A percentile compares a stretch with the other conserved stretches of the same genome.
phyloP scores from a whole-genome alignment of 2,113 vertebrate genomes.

The Anoplopoma fimbria region DNA sequence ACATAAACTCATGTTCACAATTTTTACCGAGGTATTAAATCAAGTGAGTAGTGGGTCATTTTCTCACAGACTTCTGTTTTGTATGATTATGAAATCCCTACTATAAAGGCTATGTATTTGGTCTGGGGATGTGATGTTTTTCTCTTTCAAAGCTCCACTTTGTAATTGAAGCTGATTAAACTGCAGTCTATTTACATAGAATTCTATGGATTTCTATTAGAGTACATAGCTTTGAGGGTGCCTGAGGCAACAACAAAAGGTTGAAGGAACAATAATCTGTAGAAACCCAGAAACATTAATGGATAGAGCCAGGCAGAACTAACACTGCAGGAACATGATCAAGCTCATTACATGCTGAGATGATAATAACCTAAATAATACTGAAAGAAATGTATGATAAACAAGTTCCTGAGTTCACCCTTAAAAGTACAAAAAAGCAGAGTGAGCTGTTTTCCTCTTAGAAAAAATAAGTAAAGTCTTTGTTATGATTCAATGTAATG shows the following conservation, averaged over 20 bases:
- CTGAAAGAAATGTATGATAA: not conserved
- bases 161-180: not conserved
- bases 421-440: constrained; percentile 25
- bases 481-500: constrained; percentile 29
- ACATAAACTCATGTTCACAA: not conserved
- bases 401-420: not conserved
- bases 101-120: not conserved
- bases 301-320: not conserved
- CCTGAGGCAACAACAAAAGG: constrained; percentile 5
- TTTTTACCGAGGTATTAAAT: not conserved
- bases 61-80: not conserved
- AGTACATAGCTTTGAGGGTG: not conserved
- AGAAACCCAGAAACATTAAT: not conserved
- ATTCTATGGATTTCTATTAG: not conserved
- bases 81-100: not conserved
- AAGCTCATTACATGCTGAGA: not conserved
- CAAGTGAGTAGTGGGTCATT: not conserved
- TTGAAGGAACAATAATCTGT: not conserved
- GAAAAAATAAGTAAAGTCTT: constrained; percentile 5
- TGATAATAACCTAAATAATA: constrained; percentile 4
- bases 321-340: not conserved
- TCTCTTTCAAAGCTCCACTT: not conserved
- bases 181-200: not conserved
- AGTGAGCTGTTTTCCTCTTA: not conserved
- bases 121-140: not conserved